Evolutionary conservation across 2,113 vertebrate genomes (phyloP), one percentile per base, ranked within the genome.

Genomic region (Dolichallabes microphthalmus): DNA sequence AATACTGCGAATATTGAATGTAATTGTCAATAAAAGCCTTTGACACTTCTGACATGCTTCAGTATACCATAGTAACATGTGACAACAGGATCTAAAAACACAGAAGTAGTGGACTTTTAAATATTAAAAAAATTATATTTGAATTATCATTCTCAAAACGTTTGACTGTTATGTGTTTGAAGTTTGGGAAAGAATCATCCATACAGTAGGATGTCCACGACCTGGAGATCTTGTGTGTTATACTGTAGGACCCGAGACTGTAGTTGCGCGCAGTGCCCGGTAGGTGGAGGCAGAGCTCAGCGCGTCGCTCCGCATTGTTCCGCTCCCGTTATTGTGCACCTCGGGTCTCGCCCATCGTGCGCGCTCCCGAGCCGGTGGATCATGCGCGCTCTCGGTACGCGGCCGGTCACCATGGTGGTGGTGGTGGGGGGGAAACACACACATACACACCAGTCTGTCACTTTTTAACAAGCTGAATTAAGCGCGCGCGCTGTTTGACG

Each of bases 401-500:
- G 92, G 86, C 91, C 94, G 94, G 93, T 95, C 94, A 94, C 94
- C 94, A 95, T 95, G 95, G 95, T 94, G 93, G 93, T n/a, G n/a
- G n/a, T n/a, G n/a, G n/a, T n/a, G 93, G 93, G 93, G 93, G 90
- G 50, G 6, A 35, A 73, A n/a, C n/a, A n/a, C n/a, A n/a, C n/a
- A n/a, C n/a, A n/a, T 53, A 88, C 11, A 95, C 91, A 93, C 92
- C 93, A 93, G 9, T 68, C 91, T 82, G 81, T 82, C 81, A 71
- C 66, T 82, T 35, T 73, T 6, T 22, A 71, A 39, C 66, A 4
- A 25, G 30, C 81, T 45, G 30, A 57, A 25, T 64, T 82, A 57
- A 71, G 4, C 58, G 1, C 58, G 6, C 25, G 73, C 61, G 61
- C 27, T 4, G 60, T 77, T 19, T 81, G 66, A 78, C 75, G 52